Percentiles rank a stretch among this genome's conserved stretches.
These are phyloP conservation scores for Urocynchramus pylzowi DNA, from an alignment of 2,113 vertebrate genomes.

Conservation along the genomic window DNA sequence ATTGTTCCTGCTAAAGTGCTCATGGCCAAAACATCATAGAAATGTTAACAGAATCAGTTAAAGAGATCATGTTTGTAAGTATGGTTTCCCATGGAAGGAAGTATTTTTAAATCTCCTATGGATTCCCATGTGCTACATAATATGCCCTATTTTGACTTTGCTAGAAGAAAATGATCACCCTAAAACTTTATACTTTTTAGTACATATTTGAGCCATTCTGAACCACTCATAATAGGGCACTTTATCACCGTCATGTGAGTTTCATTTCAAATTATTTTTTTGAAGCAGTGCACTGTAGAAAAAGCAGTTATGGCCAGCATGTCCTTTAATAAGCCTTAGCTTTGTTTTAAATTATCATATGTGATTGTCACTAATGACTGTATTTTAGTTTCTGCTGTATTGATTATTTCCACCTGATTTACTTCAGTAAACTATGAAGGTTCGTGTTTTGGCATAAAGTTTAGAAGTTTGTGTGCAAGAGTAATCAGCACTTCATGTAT, in stretches of 20 bases:
- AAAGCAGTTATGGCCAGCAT: not conserved
- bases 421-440: not conserved
- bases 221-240: not conserved
- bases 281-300: not conserved
- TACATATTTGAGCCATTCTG: not conserved
- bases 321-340: not conserved
- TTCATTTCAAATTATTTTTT: not conserved
- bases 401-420: not conserved
- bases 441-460: not conserved
- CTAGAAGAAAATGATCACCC: not conserved
- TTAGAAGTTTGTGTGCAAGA: not conserved
- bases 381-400: not conserved
- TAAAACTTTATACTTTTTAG: not conserved
- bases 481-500: not conserved
- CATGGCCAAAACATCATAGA: not conserved
- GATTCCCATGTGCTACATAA: not conserved
- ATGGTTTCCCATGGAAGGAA: not conserved
- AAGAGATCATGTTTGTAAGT: not conserved
- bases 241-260: not conserved
- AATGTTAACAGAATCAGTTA: not conserved
- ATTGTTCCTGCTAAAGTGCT: not conserved
- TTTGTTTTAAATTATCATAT: not conserved
- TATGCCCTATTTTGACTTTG: not conserved
- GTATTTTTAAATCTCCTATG: not conserved
- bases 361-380: not conserved